Conservation (phyloP, 2,888 invertebrate genomes). For the Ophraella communa region DNA sequence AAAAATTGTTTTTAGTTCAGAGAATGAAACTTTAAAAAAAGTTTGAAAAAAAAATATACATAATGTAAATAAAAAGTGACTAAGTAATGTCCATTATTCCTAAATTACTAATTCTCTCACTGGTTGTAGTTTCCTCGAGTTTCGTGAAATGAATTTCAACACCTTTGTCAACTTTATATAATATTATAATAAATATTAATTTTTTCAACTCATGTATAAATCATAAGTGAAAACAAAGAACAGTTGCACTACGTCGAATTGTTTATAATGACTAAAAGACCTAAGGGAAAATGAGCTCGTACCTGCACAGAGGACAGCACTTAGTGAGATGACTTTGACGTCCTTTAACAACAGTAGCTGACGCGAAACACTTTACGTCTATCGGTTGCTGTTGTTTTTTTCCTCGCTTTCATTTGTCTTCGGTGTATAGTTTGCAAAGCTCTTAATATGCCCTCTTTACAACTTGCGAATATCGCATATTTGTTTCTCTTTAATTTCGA, state of each 20-base stretch:
- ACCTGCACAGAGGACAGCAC: constrained; percentile 48
- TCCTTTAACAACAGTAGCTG: constrained; percentile 49
- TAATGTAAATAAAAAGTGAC: too few species aligned
- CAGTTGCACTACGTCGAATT: neutral
- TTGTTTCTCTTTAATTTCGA: neutral
- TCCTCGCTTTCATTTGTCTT: constrained; percentile 40
- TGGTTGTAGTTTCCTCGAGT: too few species aligned
- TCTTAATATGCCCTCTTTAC: constrained; percentile 24
- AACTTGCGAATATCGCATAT: neutral
- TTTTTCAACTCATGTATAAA: neutral
- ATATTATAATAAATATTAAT: neutral
- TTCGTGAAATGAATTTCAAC: too few species aligned
- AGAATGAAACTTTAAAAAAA: too few species aligned
- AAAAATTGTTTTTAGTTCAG: too few species aligned
- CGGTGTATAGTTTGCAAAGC: constrained; percentile 41
- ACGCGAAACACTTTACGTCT: constrained; percentile 44
- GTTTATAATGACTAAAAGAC: neutral
- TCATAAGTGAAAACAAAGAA: neutral
- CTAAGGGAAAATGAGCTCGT: constrained; percentile 5
- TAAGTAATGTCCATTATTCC: too few species aligned
- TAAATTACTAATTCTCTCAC: too few species aligned
- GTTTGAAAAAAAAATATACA: too few species aligned
- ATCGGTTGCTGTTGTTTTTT: constrained; percentile 42
- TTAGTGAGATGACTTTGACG: constrained; percentile 55
- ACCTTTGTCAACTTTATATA: neutral